These are phyloP conservation scores for Apis laboriosa DNA, from an alignment of 1,140 invertebrate genomes.

Conservation along the genomic window DNA sequence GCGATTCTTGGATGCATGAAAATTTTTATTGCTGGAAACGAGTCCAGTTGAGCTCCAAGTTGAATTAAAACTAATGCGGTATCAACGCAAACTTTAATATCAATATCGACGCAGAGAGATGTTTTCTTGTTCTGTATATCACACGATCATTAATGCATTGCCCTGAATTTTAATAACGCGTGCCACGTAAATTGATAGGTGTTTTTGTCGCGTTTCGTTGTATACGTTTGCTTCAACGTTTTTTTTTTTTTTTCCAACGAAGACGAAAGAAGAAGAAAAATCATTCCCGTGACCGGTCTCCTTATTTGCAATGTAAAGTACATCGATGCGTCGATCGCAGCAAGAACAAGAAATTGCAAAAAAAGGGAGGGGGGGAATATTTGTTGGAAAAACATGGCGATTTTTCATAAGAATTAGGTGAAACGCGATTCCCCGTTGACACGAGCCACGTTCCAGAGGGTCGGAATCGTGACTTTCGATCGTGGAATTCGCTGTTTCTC, in stretches of 20 bases:
- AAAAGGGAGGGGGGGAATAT: no score
- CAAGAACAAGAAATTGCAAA: background rate
- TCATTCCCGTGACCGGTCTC: background rate
- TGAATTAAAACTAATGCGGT: no score
- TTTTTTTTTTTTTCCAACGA: background rate
- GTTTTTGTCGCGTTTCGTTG: no score
- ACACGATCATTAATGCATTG: no score
- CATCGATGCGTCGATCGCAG: background rate
- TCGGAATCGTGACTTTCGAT: background rate
- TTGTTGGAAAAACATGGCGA: background rate
- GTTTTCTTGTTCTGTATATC: no score
- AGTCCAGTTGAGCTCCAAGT: no score
- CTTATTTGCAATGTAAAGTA: conserved; percentile 42
- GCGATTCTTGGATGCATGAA: background rate
- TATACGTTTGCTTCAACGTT: no score
- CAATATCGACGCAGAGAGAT: no score
- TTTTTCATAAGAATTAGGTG: conserved; percentile 1
- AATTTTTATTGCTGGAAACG: background rate
- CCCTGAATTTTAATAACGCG: no score
- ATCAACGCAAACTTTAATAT: no score
- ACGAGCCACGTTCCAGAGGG: background rate
- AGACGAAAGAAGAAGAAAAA: background rate
- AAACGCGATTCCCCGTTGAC: background rate
- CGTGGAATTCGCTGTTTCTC: conserved; percentile 4
- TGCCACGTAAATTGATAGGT: no score